A percentile compares a stretch with the other conserved stretches of the same genome.
Evolutionary conservation across 2,888 invertebrate species (phyloP).

Genomic region (Heliconius hortense): DNA sequence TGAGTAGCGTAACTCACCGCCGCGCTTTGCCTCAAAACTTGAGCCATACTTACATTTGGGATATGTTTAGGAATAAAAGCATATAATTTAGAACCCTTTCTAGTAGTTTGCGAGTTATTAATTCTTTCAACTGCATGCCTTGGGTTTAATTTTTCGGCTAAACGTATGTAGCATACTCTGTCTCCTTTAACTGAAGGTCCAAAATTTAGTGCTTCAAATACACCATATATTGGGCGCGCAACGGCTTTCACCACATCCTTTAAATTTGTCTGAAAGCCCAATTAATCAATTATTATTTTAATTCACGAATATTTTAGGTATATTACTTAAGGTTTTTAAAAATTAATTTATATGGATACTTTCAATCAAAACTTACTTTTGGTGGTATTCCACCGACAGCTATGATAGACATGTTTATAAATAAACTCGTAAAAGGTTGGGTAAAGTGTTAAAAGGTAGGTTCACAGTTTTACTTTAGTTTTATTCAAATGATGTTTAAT

Average conservation of each 20-base stretch:
- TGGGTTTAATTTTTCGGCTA: slow-evolving; percentile 56
- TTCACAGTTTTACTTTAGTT: no score
- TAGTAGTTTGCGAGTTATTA: slow-evolving; percentile 7
- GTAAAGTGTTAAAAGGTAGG: not conserved
- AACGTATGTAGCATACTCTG: slow-evolving; percentile 53
- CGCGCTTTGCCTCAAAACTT: not conserved
- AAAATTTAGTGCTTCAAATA: slow-evolving; percentile 56
- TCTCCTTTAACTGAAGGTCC: slow-evolving; percentile 2
- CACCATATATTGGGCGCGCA: slow-evolving; percentile 48
- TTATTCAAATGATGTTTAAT: no score
- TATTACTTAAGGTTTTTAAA: not conserved
- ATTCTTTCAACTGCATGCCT: slow-evolving; percentile 49
- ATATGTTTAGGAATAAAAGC: slow-evolving; percentile 54
- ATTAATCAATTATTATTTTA: not conserved
- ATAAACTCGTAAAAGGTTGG: not conserved
- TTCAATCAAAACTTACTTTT: slow-evolving; percentile 34
- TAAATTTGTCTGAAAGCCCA: slow-evolving; percentile 21
- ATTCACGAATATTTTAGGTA: not conserved
- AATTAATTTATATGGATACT: not conserved
- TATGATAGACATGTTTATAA: slow-evolving; percentile 51
- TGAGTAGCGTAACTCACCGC: no score
- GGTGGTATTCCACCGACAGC: slow-evolving; percentile 44
- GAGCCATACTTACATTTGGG: slow-evolving; percentile 57
- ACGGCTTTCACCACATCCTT: slow-evolving; percentile 44
- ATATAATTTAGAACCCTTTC: slow-evolving; percentile 30